These are phyloP conservation scores for Smithornis capensis DNA, from an alignment of 2,113 vertebrate species.

Conservation along the genomic window DNA sequence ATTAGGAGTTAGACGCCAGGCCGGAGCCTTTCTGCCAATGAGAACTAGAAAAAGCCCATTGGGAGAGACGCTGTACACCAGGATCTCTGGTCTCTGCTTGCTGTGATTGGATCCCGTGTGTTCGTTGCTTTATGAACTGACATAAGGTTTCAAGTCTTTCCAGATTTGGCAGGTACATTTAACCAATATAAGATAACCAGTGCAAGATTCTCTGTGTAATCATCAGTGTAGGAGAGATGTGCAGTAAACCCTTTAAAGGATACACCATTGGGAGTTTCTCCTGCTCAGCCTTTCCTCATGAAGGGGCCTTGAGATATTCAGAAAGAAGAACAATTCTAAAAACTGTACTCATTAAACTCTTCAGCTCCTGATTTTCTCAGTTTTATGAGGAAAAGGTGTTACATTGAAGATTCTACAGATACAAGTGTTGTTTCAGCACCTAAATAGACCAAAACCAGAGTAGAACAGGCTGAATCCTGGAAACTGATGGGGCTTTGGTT, in stretches of 20 bases:
- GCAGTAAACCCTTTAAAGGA: neutral
- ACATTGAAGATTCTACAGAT: neutral
- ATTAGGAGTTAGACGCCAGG: neutral
- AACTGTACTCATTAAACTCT: neutral
- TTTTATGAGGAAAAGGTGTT: neutral
- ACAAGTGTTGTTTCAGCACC: fast-evolving
- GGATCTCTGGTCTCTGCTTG: neutral
- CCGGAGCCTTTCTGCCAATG: neutral
- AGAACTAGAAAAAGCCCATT: neutral
- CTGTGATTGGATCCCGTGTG: neutral
- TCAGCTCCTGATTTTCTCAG: neutral
- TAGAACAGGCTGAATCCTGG: neutral
- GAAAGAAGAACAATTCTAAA: neutral
- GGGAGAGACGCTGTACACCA: neutral
- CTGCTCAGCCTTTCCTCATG: neutral
- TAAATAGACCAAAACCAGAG: neutral
- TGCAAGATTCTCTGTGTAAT: neutral
- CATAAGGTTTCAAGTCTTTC: neutral
- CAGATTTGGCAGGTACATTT: neutral
- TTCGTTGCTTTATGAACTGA: neutral
- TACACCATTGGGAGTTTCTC: neutral
- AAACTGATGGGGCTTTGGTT: neutral
- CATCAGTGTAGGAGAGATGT: neutral
- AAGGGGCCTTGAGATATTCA: neutral
- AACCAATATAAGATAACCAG: neutral